Evolutionary conservation across 2,113 vertebrate species (phyloP), one percentile per base, ranked within the genome.

Genomic region (Myrmecobius fasciatus): DNA sequence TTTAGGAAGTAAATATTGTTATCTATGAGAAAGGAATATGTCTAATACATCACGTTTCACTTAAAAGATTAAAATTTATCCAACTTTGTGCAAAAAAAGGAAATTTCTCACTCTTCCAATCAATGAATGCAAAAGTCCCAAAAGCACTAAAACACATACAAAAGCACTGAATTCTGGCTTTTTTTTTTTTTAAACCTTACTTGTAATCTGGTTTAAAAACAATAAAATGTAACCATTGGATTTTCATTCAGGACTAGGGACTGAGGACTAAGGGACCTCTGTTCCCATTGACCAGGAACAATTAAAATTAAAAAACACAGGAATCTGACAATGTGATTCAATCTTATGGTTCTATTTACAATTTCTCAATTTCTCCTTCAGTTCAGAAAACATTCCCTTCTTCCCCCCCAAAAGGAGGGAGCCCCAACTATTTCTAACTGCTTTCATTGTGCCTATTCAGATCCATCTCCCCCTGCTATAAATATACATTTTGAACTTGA

Each of bases 241-340:
- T 93, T 96, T 93, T 93, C 89, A 92, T 89, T 94, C 47, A 92
- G 67, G 22, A 94, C 91, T 26, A 92, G 90, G 94, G 28, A 52
- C 36, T 92, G 47, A 28, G 56, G 3, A 36, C 28, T 11, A 36
- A 36, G 12, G 28, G 9, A 12, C 56, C 31, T 36, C 56, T 67
- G n/a, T 20, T 83, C 36, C 36, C 17, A 43, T 2, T 83, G n/a
- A 56, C 52, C 36, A 91, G 88, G 94, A 97, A 53, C 22, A 28
- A 91, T 75, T 49, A 89, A 88, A 97, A 90, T 9, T 36, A 43
- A 25, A 94, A 43, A 92, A 96, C 51, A 95, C 47, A 10, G 93
- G 31, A 90, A 89, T 95, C 67, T 89, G 10, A 91, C 36, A 94
- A 11, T 49, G n/a, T 31, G 92, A 89, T n/a, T 36, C 49, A 92